These are phyloP conservation scores for Pachydiplax longipennis DNA, from an alignment of 2,888 invertebrate genomes.

Conservation along the genomic window DNA sequence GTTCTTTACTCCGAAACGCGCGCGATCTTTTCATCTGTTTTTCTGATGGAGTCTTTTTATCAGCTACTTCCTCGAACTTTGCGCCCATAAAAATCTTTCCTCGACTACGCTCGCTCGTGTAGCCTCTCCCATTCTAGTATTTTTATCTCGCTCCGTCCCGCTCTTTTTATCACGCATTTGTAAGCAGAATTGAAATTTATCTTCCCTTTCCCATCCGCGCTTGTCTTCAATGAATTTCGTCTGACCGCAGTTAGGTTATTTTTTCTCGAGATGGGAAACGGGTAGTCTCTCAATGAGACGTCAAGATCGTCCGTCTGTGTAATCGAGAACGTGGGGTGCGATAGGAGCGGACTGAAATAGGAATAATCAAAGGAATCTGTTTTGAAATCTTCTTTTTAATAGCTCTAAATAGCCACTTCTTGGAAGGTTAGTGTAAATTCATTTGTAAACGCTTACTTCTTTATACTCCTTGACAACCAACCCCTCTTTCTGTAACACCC, in stretches of 20 bases:
- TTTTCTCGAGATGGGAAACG: background rate
- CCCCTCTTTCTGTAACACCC: no score
- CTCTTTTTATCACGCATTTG: background rate
- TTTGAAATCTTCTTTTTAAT: no score
- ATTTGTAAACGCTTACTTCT: no score
- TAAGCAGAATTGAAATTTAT: background rate
- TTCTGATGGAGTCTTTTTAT: background rate
- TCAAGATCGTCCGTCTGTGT: no score
- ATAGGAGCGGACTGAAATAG: no score
- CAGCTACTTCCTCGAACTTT: background rate
- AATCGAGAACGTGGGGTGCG: no score
- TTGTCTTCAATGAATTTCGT: background rate
- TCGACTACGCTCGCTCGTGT: background rate
- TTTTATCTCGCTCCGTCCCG: background rate
- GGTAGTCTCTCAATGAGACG: background rate
- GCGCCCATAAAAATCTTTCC: constrained; percentile 3
- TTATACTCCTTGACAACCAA: no score
- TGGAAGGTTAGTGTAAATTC: no score
- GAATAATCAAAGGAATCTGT: no score
- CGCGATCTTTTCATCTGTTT: background rate
- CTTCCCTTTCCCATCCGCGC: background rate
- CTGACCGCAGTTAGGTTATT: background rate
- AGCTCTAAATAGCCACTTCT: no score
- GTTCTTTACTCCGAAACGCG: background rate
- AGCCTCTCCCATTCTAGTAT: constrained; percentile 5